Conservation (phyloP, 2,888 invertebrate genomes). For the Thecophora atra region DNA sequence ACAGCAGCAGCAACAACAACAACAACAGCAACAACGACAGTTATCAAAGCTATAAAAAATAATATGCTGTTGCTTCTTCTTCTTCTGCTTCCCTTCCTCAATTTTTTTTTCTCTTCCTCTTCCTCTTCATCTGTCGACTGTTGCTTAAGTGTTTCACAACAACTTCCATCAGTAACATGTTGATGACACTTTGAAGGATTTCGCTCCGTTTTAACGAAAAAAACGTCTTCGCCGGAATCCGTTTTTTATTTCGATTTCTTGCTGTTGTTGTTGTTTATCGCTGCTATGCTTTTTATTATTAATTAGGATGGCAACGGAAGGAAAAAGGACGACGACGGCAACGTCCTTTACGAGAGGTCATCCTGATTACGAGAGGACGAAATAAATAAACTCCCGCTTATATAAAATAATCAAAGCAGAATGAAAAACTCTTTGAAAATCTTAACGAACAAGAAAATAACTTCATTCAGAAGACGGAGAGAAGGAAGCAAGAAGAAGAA, state of each 20-base stretch:
- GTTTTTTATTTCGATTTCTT: neutral
- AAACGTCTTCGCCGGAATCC: neutral
- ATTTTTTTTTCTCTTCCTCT: neutral
- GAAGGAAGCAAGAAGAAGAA: too few relatives aligned
- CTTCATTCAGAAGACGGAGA: too few relatives aligned
- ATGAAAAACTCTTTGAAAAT: neutral
- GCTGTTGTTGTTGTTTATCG: too few relatives aligned
- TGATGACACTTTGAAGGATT: constrained; percentile 31
- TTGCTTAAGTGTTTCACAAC: constrained; percentile 7
- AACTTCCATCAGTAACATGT: constrained; percentile 9
- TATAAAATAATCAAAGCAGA: neutral
- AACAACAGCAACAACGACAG: neutral
- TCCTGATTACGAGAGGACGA: constrained; percentile 24
- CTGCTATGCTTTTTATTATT: constrained; percentile 20
- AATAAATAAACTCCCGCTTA: neutral
- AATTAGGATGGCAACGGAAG: constrained; percentile 28
- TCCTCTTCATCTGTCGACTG: neutral
- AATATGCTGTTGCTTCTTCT: neutral
- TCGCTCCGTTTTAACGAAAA: neutral
- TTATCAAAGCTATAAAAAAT: constrained; percentile 2
- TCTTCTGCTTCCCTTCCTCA: neutral
- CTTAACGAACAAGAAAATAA: too few relatives aligned
- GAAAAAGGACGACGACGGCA: neutral
- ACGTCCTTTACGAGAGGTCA: constrained; percentile 35
- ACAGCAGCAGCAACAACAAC: constrained; percentile 6